A percentile compares a stretch with the other conserved stretches of the same genome.
Evolutionary conservation across 1,140 invertebrate genomes (phyloP).

Genomic region (Cydia splendana): DNA sequence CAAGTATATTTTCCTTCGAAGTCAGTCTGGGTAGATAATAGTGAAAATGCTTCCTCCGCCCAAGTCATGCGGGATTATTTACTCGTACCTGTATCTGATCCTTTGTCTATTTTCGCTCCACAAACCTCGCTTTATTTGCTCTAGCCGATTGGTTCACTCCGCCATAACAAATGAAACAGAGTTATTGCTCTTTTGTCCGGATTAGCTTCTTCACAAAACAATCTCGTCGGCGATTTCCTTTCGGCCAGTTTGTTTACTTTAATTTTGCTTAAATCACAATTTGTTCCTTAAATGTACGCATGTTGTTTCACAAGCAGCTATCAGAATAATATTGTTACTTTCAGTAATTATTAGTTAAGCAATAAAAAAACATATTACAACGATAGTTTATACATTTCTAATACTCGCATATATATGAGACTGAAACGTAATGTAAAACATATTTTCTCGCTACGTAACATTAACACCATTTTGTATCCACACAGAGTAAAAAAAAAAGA

Average conservation of each 20-base stretch:
- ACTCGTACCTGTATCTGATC: conserved; percentile 66
- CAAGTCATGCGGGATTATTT: conserved; percentile 70
- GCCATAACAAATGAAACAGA: conserved; percentile 68
- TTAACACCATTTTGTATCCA: not conserved
- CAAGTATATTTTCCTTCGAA: conserved; percentile 59
- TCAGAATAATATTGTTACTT: not conserved
- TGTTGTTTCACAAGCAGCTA: conserved; percentile 3
- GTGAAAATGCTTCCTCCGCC: conserved; percentile 62
- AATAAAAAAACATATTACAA: not conserved
- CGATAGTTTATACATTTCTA: too few species aligned
- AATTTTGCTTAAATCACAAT: conserved; percentile 31
- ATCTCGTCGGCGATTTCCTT: conserved; percentile 34
- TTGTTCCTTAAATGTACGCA: not conserved
- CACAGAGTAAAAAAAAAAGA: not conserved
- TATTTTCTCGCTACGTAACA: too few species aligned
- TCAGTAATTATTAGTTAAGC: not conserved
- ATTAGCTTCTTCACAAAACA: conserved; percentile 61
- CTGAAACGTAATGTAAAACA: too few species aligned
- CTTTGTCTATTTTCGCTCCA: conserved; percentile 75
- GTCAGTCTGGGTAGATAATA: conserved; percentile 59
- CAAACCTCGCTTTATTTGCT: conserved; percentile 71
- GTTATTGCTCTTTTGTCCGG: conserved; percentile 65
- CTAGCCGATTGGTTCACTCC: conserved; percentile 69
- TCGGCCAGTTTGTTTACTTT: conserved; percentile 33
- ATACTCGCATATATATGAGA: too few species aligned